Conservation (phyloP, 1,140 invertebrate species). For the Apis mellifera region DNA sequence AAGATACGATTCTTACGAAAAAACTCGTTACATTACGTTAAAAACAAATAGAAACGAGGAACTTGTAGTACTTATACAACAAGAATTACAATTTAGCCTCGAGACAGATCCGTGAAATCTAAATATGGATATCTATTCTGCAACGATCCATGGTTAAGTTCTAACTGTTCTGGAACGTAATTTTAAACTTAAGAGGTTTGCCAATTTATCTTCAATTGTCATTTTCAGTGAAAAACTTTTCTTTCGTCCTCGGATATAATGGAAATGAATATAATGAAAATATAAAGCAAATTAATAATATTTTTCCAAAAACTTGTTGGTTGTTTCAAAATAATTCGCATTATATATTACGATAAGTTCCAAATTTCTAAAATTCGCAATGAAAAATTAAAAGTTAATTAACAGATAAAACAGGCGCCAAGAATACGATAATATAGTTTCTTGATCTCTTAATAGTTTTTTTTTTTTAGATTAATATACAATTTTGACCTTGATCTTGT, state of each 20-base stretch:
- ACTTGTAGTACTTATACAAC: conserved; percentile 23
- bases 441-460: neutral
- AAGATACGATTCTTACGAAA: neutral
- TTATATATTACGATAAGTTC: neutral
- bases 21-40: neutral
- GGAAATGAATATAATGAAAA: too few relatives aligned
- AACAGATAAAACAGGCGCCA: neutral
- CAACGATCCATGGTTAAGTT: neutral
- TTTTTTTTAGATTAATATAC: neutral
- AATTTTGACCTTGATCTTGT: neutral
- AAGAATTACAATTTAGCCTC: conserved; percentile 19
- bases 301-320: neutral
- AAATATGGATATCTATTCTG: neutral
- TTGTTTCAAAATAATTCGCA: too few relatives aligned
- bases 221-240: neutral
- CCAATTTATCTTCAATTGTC: neutral
- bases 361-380: neutral
- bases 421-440: neutral
- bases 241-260: too few relatives aligned
- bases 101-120: neutral
- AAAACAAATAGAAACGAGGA: conserved; percentile 1
- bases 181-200: neutral
- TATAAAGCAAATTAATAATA: too few relatives aligned
- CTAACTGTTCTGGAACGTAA: neutral
- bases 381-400: neutral